Percentiles rank a stretch among this genome's conserved stretches.
These are phyloP conservation scores for Esox niger DNA, from an alignment of 2,113 vertebrate species.

Conservation along the genomic window DNA sequence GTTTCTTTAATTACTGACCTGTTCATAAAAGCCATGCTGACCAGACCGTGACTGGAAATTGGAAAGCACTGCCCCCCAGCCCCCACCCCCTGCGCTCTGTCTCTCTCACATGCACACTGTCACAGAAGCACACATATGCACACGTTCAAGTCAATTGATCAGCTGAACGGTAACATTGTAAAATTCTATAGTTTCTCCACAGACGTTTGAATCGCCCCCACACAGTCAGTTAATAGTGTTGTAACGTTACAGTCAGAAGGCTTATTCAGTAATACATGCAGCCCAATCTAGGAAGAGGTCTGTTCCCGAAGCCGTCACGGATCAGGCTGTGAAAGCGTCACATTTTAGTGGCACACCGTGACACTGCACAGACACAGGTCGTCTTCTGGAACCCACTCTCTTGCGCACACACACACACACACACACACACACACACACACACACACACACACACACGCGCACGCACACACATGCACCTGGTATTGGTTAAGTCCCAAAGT, in stretches of 20 bases:
- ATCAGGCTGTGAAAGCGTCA: slow-evolving; percentile 71
- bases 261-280: too few relatives aligned
- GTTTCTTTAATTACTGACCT: slow-evolving; percentile 72
- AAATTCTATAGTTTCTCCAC: too few relatives aligned
- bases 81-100: not conserved
- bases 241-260: too few relatives aligned
- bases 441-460: slow-evolving; percentile 10
- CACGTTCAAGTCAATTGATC: not conserved
- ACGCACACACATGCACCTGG: not conserved
- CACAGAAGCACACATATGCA: not conserved
- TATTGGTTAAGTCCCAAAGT: too few relatives aligned
- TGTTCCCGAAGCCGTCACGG: slow-evolving; percentile 65
- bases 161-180: slow-evolving; percentile 37
- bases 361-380: slow-evolving; percentile 60
- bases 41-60: slow-evolving; percentile 49
- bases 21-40: slow-evolving; percentile 76
- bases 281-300: slow-evolving; percentile 42
- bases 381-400: slow-evolving; percentile 60
- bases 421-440: slow-evolving; percentile 33
- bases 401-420: slow-evolving; percentile 16
- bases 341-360: slow-evolving; percentile 67
- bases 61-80: slow-evolving; percentile 60
- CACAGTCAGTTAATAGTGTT: slow-evolving; percentile 2
- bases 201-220: not conserved
- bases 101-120: not conserved